Evolutionary conservation across 2,113 vertebrate genomes (phyloP).

Genomic region (Alligator mississippiensis): DNA sequence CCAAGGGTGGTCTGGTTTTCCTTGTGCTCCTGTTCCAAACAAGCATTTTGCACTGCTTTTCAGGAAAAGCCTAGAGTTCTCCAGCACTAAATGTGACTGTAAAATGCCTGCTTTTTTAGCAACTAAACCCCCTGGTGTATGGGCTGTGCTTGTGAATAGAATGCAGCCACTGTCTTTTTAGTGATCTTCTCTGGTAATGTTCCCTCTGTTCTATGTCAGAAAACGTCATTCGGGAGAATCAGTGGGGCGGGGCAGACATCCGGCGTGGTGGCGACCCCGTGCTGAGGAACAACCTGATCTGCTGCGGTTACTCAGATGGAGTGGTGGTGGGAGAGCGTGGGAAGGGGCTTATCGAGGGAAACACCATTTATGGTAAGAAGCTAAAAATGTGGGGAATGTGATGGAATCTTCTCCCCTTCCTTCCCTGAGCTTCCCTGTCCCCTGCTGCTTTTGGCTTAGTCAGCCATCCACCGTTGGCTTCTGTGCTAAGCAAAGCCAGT

Average conservation of each 20-base stretch:
- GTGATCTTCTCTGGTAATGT: neutral
- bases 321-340: conserved; percentile 91
- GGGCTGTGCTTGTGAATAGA: accelerated
- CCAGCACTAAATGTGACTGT: neutral
- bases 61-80: neutral
- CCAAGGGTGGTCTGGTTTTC: neutral
- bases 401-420: neutral
- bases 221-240: conserved; percentile 91
- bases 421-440: accelerated
- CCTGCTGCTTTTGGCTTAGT: neutral
- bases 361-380: conserved; percentile 88
- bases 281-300: conserved; percentile 91
- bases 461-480: accelerated
- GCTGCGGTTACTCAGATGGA: conserved; percentile 88
- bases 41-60: neutral
- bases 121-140: neutral
- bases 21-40: neutral
- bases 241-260: conserved; percentile 93
- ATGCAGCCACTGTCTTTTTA: neutral
- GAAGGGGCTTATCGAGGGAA: conserved; percentile 90
- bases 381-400: accelerated
- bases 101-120: neutral
- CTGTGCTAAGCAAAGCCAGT: neutral
- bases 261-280: conserved; percentile 87
- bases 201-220: conserved; percentile 70